These are phyloP conservation scores for Collichthys lucidus DNA, from an alignment of 2,113 vertebrate species.

Conservation along the genomic window DNA sequence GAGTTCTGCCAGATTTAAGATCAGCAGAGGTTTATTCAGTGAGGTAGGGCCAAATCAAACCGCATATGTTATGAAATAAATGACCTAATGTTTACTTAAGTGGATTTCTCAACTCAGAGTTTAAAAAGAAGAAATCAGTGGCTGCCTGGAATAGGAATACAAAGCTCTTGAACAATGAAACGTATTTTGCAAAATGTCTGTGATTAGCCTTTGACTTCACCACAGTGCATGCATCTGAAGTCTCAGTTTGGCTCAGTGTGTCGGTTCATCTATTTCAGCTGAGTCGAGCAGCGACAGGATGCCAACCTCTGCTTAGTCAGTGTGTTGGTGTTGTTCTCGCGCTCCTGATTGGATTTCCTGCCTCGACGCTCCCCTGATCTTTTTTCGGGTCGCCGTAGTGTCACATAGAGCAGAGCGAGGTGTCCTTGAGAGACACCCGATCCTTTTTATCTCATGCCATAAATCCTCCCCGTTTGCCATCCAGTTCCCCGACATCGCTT, in stretches of 20 bases:
- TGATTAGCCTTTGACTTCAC: not conserved
- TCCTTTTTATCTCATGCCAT: conserved; percentile 41
- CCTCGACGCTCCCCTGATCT: conserved; percentile 19
- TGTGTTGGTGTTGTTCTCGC: conserved; percentile 21
- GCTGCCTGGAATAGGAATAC: no score
- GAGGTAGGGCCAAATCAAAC: no score
- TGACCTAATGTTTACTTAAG: no score
- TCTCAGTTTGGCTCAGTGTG: not conserved
- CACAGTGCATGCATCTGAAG: no score
- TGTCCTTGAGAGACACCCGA: conserved; percentile 64
- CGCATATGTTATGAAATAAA: no score
- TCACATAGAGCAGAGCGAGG: conserved; percentile 38
- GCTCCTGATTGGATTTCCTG: conserved; percentile 45
- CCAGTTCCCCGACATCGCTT: conserved; percentile 36
- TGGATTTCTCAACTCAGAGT: not conserved
- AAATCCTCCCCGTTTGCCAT: conserved; percentile 35
- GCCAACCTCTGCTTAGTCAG: conserved; percentile 66
- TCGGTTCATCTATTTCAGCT: not conserved
- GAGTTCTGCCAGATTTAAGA: no score
- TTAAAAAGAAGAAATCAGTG: not conserved
- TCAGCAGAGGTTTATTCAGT: no score
- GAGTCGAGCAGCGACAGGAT: not conserved
- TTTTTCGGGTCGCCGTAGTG: conserved; percentile 41
- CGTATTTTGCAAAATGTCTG: not conserved
- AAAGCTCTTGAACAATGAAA: not conserved